A percentile compares a stretch with the other conserved stretches of the same genome.
Conservation (phyloP, 1,140 invertebrate species). For the Zaprionus davidi region DNA sequence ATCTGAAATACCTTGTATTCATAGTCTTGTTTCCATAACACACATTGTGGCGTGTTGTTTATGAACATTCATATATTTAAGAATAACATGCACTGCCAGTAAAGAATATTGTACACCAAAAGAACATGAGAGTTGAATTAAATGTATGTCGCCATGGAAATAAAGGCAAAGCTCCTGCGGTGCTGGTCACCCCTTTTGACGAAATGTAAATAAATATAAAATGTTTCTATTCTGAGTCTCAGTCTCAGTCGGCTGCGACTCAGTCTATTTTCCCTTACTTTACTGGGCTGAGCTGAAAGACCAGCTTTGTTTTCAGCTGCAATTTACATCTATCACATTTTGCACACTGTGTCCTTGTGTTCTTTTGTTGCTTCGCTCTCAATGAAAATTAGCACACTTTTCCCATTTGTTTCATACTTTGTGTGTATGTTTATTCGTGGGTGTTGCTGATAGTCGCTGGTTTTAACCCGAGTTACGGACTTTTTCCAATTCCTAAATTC, state of each 20-base stretch:
- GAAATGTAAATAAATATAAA: constrained; percentile 3
- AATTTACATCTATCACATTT: constrained; percentile 72
- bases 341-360: constrained; percentile 56
- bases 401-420: constrained; percentile 50
- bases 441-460: constrained; percentile 39
- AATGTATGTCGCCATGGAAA: constrained; percentile 66
- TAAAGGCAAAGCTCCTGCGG: constrained; percentile 26
- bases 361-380: constrained; percentile 31
- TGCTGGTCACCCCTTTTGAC: background rate
- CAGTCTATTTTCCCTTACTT: constrained; percentile 1
- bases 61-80: constrained; percentile 11
- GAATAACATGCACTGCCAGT: constrained; percentile 69
- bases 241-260: background rate
- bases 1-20: background rate
- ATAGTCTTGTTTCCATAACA: background rate
- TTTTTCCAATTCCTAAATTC: constrained; percentile 58
- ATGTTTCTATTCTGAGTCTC: background rate
- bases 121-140: constrained; percentile 60
- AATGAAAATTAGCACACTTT: constrained; percentile 75
- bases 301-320: constrained; percentile 41
- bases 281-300: background rate
- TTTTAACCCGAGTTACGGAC: constrained; percentile 44
- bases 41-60: too few relatives aligned
- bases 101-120: constrained; percentile 61
- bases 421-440: background rate